Percentiles rank a stretch among this genome's conserved stretches.
Evolutionary conservation across 2,113 vertebrate species (phyloP).

Genomic region (Taxidea taxus): DNA sequence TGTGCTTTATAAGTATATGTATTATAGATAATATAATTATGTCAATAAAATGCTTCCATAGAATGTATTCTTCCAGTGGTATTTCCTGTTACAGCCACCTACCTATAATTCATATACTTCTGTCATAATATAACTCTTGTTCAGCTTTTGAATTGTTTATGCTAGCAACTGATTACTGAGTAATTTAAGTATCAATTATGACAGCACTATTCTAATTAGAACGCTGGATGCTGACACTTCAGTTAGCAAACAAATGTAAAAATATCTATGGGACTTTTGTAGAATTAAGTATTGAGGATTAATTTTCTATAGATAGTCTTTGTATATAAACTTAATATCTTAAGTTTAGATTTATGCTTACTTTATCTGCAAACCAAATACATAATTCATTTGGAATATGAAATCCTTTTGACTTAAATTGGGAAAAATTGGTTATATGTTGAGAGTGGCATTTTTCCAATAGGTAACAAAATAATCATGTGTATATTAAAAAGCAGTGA

Average conservation of each 20-base stretch:
- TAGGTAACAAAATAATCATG: neutral
- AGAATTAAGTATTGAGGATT: slow-evolving; percentile 21
- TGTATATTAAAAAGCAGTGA: neutral
- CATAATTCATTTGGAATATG: slow-evolving; percentile 26
- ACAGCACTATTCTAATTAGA: slow-evolving; percentile 42
- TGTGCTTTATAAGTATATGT: neutral
- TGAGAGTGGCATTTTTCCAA: slow-evolving; percentile 1
- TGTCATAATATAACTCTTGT: neutral
- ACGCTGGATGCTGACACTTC: slow-evolving; percentile 12
- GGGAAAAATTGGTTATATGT: neutral
- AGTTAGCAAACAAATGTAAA: slow-evolving; percentile 48
- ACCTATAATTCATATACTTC: neutral
- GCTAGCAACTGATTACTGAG: slow-evolving; percentile 41
- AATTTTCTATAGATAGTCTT: neutral
- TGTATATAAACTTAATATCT: neutral
- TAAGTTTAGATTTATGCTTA: neutral
- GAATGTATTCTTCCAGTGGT: neutral
- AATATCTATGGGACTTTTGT: slow-evolving; percentile 16
- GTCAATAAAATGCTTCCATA: neutral
- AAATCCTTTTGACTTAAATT: neutral
- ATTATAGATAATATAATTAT: slow-evolving; percentile 4
- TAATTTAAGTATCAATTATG: slow-evolving; percentile 49
- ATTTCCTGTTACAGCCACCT: neutral
- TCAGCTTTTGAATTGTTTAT: slow-evolving; percentile 57
- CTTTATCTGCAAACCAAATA: neutral